These are phyloP conservation scores for Archegozetes longisetosus DNA, from an alignment of 1,140 invertebrate genomes.

Conservation along the genomic window DNA sequence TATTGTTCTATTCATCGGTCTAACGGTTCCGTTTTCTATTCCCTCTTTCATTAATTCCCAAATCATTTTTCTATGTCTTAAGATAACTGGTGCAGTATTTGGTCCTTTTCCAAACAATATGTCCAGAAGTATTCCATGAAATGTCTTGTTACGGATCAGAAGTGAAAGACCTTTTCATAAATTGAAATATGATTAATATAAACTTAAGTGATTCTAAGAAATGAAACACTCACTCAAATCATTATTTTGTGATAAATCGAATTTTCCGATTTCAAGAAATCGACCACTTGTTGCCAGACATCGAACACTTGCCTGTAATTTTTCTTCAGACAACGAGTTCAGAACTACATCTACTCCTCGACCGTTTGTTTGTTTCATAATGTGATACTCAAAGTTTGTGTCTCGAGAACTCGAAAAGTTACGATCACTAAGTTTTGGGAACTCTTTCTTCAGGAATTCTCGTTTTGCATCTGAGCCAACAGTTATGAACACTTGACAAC, in stretches of 20 bases:
- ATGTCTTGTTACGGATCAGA: constrained; percentile 91
- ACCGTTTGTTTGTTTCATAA: constrained; percentile 56
- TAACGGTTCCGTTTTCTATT: constrained; percentile 63
- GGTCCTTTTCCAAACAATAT: constrained; percentile 54
- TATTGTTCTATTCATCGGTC: constrained; percentile 56
- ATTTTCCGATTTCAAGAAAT: constrained; percentile 62
- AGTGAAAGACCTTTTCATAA: constrained; percentile 24
- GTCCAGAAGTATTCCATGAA: constrained; percentile 89
- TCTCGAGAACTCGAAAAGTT: constrained; percentile 85
- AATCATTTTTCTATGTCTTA: constrained; percentile 51
- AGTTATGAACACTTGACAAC: constrained; percentile 70
- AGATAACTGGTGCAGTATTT: constrained; percentile 41
- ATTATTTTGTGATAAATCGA: constrained; percentile 69
- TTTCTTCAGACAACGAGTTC: constrained; percentile 48
- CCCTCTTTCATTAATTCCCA: no score
- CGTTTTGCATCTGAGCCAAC: constrained; percentile 67
- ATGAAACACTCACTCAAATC: constrained; percentile 67
- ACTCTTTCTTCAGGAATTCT: constrained; percentile 54
- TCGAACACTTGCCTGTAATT: constrained; percentile 35
- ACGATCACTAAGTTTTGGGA: constrained; percentile 34
- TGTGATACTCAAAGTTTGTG: constrained; percentile 68
- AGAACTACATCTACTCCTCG: constrained; percentile 46
- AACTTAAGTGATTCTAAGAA: not conserved
- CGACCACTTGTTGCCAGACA: constrained; percentile 38
- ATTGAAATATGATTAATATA: not conserved